A percentile compares a stretch with the other conserved stretches of the same genome.
Conservation (phyloP, 1,140 invertebrate species). For the Cyrtorhinus lividipennis region DNA sequence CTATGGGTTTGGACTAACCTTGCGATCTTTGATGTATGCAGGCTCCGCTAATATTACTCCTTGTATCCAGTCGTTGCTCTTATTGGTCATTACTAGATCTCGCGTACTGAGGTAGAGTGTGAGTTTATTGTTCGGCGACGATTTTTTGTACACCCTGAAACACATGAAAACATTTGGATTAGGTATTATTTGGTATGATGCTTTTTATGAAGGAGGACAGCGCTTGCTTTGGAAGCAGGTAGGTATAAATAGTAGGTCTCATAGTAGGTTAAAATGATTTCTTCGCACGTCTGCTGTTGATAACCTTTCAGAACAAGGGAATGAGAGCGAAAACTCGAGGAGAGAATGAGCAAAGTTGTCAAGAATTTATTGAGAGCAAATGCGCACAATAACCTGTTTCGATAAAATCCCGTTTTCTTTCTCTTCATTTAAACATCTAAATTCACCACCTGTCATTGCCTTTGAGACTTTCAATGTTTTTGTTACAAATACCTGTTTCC, state of each 20-base stretch:
- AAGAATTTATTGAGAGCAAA: too few species aligned
- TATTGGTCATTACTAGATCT: constrained; percentile 57
- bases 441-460: too few species aligned
- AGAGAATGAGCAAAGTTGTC: too few species aligned
- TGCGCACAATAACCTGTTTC: too few species aligned
- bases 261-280: not conserved
- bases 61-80: constrained; percentile 55
- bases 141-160: constrained; percentile 52
- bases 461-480: too few species aligned
- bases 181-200: not conserved
- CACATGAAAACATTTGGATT: constrained; percentile 16
- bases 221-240: not conserved
- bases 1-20: constrained; percentile 31
- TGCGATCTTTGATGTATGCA: constrained; percentile 53
- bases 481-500: too few species aligned
- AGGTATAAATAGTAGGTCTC: not conserved
- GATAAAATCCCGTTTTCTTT: too few species aligned
- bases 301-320: too few species aligned
- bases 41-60: constrained; percentile 67
- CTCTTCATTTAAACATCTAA: too few species aligned
- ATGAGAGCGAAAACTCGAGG: too few species aligned
- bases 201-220: not conserved
- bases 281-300: not conserved
- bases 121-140: constrained; percentile 64
- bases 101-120: constrained; percentile 63